Evolutionary conservation across 2,113 vertebrate species (phyloP).

Genomic region (Amphiprion percula): DNA sequence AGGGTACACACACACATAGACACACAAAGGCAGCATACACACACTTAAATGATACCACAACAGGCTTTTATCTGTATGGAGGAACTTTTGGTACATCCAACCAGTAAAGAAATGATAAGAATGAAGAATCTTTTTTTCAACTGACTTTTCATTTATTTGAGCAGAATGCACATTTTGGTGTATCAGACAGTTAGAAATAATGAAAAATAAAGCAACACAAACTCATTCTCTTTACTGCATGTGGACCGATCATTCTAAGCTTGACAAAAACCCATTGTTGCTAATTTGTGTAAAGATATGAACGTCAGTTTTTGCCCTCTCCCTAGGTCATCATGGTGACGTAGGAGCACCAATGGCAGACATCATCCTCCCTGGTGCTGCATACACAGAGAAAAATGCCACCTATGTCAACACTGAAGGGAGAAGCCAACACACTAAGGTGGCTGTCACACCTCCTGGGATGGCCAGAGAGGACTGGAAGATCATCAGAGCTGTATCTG

Average conservation of each 20-base stretch:
- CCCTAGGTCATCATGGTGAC: conserved; percentile 95
- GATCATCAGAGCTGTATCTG: conserved; percentile 95
- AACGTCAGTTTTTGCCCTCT: neutral
- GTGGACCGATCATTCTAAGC: no score
- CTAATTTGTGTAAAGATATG: neutral
- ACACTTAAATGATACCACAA: neutral
- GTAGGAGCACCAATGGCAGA: conserved; percentile 94
- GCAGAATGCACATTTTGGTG: no score
- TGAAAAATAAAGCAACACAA: no score
- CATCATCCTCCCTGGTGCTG: conserved; percentile 93
- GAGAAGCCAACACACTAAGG: conserved; percentile 92
- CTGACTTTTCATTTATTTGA: no score
- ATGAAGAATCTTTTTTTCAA: no score
- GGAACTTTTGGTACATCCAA: no score
- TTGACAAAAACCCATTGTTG: neutral
- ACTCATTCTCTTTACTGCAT: no score
- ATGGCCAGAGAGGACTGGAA: conserved; percentile 97
- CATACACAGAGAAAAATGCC: conserved; percentile 94
- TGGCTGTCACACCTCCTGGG: conserved; percentile 94
- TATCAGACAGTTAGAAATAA: no score
- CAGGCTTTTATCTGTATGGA: no score
- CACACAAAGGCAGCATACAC: neutral
- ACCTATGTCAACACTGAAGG: conserved; percentile 98
- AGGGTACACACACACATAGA: conserved; percentile 84
- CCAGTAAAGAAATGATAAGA: no score